These are phyloP conservation scores for Nanger granti DNA, from an alignment of 2,113 vertebrate genomes.

Conservation along the genomic window DNA sequence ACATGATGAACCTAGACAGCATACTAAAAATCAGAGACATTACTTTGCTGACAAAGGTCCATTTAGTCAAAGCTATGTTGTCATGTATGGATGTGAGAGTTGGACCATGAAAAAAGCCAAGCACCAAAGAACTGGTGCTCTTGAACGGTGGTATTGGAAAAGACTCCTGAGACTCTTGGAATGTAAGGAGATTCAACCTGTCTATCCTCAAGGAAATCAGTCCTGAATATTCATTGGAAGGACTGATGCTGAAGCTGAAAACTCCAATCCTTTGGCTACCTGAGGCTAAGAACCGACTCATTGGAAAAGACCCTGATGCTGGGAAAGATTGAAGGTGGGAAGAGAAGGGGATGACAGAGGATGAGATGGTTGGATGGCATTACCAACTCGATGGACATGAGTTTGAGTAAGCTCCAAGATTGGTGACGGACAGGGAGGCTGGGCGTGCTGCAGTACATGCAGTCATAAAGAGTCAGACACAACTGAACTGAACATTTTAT, in stretches of 20 bases:
- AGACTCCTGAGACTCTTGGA: not conserved
- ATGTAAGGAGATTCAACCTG: not conserved
- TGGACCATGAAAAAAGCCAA: not conserved
- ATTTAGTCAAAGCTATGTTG: not conserved
- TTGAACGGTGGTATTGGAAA: not conserved
- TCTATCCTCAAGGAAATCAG: not conserved
- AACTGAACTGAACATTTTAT: not conserved
- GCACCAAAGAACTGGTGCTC: not conserved
- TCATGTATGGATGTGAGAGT: not conserved
- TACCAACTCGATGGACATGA: rapidly evolving
- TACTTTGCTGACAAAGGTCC: not conserved
- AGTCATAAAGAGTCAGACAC: not conserved
- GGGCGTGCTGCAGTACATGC: rapidly evolving
- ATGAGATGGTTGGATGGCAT: not conserved
- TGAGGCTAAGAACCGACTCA: not conserved
- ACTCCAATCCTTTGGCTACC: not conserved
- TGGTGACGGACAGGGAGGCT: not conserved
- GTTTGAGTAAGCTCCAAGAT: not conserved
- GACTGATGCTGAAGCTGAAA: not conserved
- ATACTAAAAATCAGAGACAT: not conserved
- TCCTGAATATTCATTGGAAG: not conserved
- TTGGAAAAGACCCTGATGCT: not conserved
- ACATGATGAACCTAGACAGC: not conserved
- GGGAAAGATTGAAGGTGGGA: not conserved
- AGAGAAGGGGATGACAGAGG: not conserved